These are phyloP conservation scores for Diplosoma virens DNA, from an alignment of 23 tunicate species.

Conservation along the genomic window DNA sequence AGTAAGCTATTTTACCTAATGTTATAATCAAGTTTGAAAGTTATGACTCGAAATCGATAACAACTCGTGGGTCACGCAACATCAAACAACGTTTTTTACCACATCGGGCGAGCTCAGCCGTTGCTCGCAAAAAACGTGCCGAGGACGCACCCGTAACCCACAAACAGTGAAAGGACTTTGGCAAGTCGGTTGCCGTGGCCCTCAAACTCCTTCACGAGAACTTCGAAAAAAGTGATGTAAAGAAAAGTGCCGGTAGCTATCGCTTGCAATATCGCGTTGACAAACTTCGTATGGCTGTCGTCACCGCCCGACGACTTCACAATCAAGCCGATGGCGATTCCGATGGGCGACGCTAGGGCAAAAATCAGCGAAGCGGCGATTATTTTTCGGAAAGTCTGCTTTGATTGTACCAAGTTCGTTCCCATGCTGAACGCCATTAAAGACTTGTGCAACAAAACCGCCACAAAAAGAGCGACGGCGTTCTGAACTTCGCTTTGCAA, in stretches of 20 bases:
- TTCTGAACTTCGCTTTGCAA: conserved; percentile 62
- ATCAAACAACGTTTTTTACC: too few species aligned
- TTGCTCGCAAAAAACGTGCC: conserved; percentile 68
- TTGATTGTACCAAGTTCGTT: conserved; percentile 62
- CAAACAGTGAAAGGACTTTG: conserved; percentile 58
- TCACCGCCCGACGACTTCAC: conserved; percentile 53
- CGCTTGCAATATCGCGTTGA: conserved; percentile 74
- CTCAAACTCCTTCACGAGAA: conserved; percentile 74
- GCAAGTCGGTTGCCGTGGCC: conserved; percentile 44
- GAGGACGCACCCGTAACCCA: conserved; percentile 70
- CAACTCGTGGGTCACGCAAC: too few species aligned
- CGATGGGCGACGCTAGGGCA: conserved; percentile 69
- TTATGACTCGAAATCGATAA: too few species aligned
- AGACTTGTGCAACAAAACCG: conserved; percentile 89
- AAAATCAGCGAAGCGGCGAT: conserved; percentile 60
- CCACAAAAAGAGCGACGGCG: conserved; percentile 70
- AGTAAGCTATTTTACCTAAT: too few species aligned
- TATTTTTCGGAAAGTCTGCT: conserved; percentile 51
- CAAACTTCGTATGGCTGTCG: conserved; percentile 34
- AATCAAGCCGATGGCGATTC: conserved; percentile 64
- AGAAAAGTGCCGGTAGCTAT: conserved; percentile 95
- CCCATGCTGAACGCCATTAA: conserved; percentile 96
- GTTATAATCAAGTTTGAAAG: too few species aligned
- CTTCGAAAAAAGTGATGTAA: conserved; percentile 93
- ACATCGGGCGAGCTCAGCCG: too few species aligned